Evolutionary conservation across 2,113 vertebrate species (phyloP).

Genomic region (Clarias batrachus): DNA sequence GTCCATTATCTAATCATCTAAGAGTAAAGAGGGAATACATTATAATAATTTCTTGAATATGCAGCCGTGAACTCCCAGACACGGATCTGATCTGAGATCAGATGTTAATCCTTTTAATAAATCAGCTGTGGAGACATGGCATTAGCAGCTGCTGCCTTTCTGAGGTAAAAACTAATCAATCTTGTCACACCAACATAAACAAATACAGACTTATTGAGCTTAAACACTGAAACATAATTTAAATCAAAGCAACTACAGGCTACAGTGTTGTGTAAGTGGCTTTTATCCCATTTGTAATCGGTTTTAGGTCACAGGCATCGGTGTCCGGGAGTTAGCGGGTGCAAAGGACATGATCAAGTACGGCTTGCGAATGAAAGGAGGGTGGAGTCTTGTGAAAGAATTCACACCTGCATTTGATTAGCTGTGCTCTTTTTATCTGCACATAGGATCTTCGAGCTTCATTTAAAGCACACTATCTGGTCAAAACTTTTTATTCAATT

Average conservation of each 20-base stretch:
- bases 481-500: not conserved
- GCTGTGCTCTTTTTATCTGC: too few relatives aligned
- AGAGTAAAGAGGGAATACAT: too few relatives aligned
- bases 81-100: not conserved
- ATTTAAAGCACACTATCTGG: not conserved
- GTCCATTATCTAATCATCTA: too few relatives aligned
- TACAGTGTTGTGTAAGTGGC: not conserved
- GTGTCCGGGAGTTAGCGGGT: not conserved
- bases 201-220: not conserved
- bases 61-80: too few relatives aligned
- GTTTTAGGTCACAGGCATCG: not conserved
- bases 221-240: not conserved
- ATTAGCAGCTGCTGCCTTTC: not conserved
- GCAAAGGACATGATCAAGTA: not conserved
- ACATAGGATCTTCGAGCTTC: not conserved
- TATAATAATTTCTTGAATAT: too few relatives aligned
- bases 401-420: too few relatives aligned
- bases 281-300: not conserved
- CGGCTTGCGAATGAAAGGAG: not conserved
- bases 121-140: not conserved
- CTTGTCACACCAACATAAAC: not conserved
- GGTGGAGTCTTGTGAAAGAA: not conserved
- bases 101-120: not conserved
- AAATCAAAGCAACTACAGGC: not conserved
- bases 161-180: not conserved